These are phyloP conservation scores for Suricata suricatta DNA, from an alignment of 2,113 vertebrate species.

Conservation along the genomic window DNA sequence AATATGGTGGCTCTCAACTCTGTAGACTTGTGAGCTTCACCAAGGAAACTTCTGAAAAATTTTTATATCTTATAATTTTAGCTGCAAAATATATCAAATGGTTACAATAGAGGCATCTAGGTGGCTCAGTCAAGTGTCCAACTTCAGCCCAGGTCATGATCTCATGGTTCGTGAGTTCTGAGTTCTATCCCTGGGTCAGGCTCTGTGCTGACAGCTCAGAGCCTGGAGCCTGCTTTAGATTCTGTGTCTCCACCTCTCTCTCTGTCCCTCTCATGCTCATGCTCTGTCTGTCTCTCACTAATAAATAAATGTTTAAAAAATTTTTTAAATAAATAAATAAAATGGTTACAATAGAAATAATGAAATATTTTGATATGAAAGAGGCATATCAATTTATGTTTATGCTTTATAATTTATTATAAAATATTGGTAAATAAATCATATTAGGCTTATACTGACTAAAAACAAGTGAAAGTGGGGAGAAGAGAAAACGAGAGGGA, in stretches of 20 bases:
- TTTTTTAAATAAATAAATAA: neutral
- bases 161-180: too few species aligned
- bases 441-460: neutral
- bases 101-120: neutral
- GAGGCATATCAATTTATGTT: neutral
- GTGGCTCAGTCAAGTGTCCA: too few species aligned
- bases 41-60: neutral
- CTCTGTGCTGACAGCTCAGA: too few species aligned
- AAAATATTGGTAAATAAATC: constrained; percentile 7
- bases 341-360: neutral
- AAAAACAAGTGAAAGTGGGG: too few species aligned
- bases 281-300: too few species aligned
- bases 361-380: neutral
- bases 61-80: neutral
- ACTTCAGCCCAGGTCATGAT: too few species aligned
- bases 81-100: neutral
- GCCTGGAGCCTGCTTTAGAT: too few species aligned
- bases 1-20: neutral
- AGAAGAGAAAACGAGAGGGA: neutral
- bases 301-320: too few species aligned
- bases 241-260: too few species aligned
- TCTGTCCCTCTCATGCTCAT: too few species aligned
- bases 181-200: too few species aligned
- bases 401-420: neutral
- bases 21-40: neutral